These are phyloP conservation scores for Trichopoda pennipes DNA, from an alignment of 2,888 invertebrate species.

Conservation along the genomic window DNA sequence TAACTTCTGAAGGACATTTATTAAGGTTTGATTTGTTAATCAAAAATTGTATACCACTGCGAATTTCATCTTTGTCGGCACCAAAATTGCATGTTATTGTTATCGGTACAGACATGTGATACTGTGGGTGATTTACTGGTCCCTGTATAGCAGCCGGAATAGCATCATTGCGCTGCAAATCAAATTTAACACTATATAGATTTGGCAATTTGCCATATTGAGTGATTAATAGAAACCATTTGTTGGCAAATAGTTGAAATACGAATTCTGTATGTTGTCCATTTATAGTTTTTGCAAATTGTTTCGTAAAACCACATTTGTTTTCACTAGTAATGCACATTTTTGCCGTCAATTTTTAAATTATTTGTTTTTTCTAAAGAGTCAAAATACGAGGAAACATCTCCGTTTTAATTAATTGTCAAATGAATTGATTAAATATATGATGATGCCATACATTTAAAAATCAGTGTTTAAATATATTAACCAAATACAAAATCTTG, in stretches of 20 bases:
- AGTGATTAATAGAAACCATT: slow-evolving; percentile 77
- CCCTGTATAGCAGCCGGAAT: slow-evolving; percentile 63
- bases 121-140: slow-evolving; percentile 72
- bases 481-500: too few relatives aligned
- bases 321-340: slow-evolving; percentile 57
- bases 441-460: too few relatives aligned
- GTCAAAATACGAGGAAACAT: background rate
- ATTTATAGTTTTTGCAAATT: slow-evolving; percentile 74
- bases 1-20: slow-evolving; percentile 75
- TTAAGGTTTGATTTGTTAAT: slow-evolving; percentile 76
- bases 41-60: slow-evolving; percentile 77
- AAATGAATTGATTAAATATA: too few relatives aligned
- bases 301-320: slow-evolving; percentile 73
- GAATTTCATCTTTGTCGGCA: slow-evolving; percentile 75
- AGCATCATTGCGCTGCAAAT: slow-evolving; percentile 72
- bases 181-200: slow-evolving; percentile 76
- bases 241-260: slow-evolving; percentile 76
- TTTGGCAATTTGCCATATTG: slow-evolving; percentile 78
- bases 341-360: background rate
- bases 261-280: slow-evolving; percentile 77
- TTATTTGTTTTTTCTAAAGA: slow-evolving; percentile 26
- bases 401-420: background rate
- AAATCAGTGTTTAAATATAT: too few relatives aligned
- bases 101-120: slow-evolving; percentile 75
- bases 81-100: slow-evolving; percentile 77